Evolutionary conservation across 2,113 vertebrate genomes (phyloP), one percentile per base, ranked within the genome.

Genomic region (Pterocles burchelli): DNA sequence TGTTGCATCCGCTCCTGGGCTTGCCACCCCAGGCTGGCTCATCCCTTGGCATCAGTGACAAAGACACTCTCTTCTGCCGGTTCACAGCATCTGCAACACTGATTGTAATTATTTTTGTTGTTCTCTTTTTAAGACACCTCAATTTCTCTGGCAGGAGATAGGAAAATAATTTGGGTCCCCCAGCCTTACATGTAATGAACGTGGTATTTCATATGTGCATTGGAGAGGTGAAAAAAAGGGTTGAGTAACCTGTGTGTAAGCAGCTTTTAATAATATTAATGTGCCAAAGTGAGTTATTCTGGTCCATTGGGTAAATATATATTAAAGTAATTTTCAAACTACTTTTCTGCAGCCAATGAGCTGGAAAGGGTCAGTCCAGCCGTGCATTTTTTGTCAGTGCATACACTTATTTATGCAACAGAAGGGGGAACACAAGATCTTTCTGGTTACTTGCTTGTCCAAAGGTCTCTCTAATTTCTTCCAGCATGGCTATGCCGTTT

Each of bases 271-370:
- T 84, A 96, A 77, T 68, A 87, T 96, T 91, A 84, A 52, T 82
- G 78, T 94, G 94, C 85, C 59, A 61, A 81, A 88, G 83, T 76
- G 84, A 97, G 93, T 94, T 82, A 95, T 98, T 97, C 94, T 73
- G 74, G 95, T 94, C 95, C 96, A 96, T 89, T 98, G 97, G 93
- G 95, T 97, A 97, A 97, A 97, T 95, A 97, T 31, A 59, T 96
- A 97, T 97, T 97, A 95, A 95, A 98, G 96, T 95, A 93, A 97
- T 98, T 98, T 97, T 94, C 72, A 71, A 95, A 98, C 97, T 94
- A 95, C 88, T 97, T 95, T 97, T 63, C 48, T 94, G 45, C 54
- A 97, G 89, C 95, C 89, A 97, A 61, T 97, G 97, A 94, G 33
- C 93, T 97, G 95, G 92, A 98, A 98, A 92, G 82, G 88, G 92